A percentile compares a stretch with the other conserved stretches of the same genome.
phyloP scores from a whole-genome alignment of 2,797 vertebrate genomes.

The Cebuella pygmaea region DNA sequence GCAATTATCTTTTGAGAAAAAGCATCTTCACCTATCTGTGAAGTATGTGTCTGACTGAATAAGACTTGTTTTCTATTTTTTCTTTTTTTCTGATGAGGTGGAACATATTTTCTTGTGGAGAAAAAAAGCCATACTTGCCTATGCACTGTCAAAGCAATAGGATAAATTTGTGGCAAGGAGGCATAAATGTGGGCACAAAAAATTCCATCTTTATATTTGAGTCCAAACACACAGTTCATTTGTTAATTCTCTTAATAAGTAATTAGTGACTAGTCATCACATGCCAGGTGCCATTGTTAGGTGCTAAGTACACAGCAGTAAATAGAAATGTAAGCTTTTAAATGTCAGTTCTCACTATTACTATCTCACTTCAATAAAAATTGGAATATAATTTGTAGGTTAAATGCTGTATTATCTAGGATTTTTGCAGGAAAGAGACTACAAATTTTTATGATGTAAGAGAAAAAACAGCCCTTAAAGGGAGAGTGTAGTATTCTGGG shows the following conservation, averaged over 20 bases:
- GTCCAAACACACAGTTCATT: not conserved
- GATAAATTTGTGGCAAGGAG: not conserved
- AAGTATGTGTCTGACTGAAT: not conserved
- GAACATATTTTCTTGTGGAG: not conserved
- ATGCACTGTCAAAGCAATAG: not conserved
- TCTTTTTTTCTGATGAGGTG: not conserved
- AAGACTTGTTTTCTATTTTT: not conserved
- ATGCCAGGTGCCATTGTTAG: not conserved
- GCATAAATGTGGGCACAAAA: not conserved
- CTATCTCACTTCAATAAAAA: slow-evolving; percentile 10
- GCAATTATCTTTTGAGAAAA: not conserved
- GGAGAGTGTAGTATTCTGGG: not conserved
- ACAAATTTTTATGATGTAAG: not conserved
- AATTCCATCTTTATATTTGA: slow-evolving; percentile 16
- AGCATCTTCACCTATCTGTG: not conserved
- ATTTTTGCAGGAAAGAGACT: not conserved
- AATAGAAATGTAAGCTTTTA: slow-evolving; percentile 42
- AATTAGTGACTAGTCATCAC: not conserved
- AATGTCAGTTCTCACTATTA: slow-evolving; percentile 9
- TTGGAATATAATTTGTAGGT: slow-evolving; percentile 35
- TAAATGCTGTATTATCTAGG: not conserved
- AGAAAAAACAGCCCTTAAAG: not conserved
- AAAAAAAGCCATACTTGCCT: not conserved
- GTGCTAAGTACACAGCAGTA: slow-evolving; percentile 22
- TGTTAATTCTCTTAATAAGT: slow-evolving; percentile 43